phyloP scores from a whole-genome alignment of 1,140 invertebrate genomes.

The Drosophila saltans region DNA sequence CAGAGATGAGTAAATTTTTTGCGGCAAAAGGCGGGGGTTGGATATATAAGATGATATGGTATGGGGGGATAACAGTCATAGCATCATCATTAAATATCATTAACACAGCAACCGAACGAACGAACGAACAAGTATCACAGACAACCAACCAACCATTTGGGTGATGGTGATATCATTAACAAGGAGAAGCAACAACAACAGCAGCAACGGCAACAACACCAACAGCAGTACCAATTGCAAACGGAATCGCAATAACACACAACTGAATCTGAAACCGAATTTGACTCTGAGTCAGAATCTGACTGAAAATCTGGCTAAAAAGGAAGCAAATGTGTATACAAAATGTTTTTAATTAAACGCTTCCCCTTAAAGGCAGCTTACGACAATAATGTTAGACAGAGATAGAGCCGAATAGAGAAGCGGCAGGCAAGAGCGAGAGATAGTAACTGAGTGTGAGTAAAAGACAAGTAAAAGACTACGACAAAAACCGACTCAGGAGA shows the following conservation, averaged over 20 bases:
- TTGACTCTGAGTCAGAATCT: conserved; percentile 34
- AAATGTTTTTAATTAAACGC: conserved; percentile 81
- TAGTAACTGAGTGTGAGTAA: not conserved
- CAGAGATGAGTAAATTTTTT: conserved; percentile 8
- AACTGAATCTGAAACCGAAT: conserved; percentile 26
- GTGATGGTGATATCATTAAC: conserved; percentile 72
- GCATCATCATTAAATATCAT: conserved; percentile 81
- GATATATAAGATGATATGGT: conserved; percentile 13
- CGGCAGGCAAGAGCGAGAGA: not conserved
- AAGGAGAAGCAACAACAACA: conserved; percentile 48
- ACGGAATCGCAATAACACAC: conserved; percentile 73
- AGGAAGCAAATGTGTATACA: conserved; percentile 80
- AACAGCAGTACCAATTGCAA: conserved; percentile 63
- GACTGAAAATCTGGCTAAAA: conserved; percentile 39
- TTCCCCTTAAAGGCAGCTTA: conserved; percentile 50
- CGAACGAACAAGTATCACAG: conserved; percentile 58
- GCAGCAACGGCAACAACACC: conserved; percentile 37
- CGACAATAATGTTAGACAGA: conserved; percentile 16
- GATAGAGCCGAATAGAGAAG: not conserved
- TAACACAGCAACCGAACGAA: conserved; percentile 59
- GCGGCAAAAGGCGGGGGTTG: not conserved
- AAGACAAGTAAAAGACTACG: not conserved
- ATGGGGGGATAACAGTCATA: conserved; percentile 40
- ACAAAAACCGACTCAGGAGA: not conserved
- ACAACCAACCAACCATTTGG: conserved; percentile 63